Conservation (phyloP, 37 sponge, comb jelly and placozoan genomes). For the Mnemiopsis leidyi region DNA sequence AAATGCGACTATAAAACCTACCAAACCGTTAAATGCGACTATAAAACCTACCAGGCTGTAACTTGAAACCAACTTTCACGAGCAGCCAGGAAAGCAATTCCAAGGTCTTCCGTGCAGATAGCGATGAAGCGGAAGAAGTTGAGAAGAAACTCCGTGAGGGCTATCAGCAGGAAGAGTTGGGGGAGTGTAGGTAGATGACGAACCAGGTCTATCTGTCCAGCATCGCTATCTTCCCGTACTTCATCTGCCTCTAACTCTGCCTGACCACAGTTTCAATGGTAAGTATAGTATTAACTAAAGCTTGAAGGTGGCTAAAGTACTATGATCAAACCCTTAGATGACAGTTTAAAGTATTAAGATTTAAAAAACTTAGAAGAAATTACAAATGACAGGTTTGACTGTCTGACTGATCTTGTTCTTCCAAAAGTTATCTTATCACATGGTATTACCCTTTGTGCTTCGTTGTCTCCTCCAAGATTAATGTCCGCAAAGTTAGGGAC, state of each 20-base stretch:
- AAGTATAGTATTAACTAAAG: too few relatives aligned
- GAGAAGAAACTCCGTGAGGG: background rate
- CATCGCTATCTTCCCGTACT: background rate
- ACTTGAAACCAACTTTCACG: background rate
- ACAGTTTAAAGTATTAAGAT: too few relatives aligned
- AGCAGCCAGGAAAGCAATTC: background rate
- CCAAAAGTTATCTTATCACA: too few relatives aligned
- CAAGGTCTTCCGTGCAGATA: background rate
- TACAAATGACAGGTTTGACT: too few relatives aligned
- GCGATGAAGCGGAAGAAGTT: constrained; percentile 29
- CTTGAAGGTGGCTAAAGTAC: too few relatives aligned
- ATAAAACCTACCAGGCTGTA: background rate
- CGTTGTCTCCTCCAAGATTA: background rate
- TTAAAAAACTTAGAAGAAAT: too few relatives aligned
- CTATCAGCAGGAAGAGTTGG: background rate
- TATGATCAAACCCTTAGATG: too few relatives aligned
- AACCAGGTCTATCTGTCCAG: background rate
- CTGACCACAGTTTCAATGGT: too few relatives aligned
- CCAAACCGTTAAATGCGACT: background rate
- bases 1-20: background rate
- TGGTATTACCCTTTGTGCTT: too few relatives aligned
- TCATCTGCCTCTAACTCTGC: background rate
- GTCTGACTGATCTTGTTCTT: too few relatives aligned
- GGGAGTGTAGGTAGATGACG: background rate
- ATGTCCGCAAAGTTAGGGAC: background rate